Percentiles rank a stretch among this genome's conserved stretches.
phyloP scores from a whole-genome alignment of 1,140 invertebrate genomes.

The Drosophila murphyi region DNA sequence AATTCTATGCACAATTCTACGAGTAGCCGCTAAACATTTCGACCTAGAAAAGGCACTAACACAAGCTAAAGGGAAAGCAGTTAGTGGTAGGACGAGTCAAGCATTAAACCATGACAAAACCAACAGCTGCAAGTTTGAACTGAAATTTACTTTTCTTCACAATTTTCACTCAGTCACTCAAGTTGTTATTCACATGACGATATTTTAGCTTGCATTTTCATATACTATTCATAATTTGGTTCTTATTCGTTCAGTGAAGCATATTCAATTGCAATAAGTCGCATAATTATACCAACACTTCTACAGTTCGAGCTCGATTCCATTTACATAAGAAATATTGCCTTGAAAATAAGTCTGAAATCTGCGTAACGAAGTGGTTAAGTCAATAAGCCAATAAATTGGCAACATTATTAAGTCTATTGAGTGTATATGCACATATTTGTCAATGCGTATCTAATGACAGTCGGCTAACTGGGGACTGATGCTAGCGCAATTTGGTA shows the following conservation, averaged over 20 bases:
- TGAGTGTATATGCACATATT: constrained; percentile 3
- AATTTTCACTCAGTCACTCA: background rate
- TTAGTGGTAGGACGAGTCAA: background rate
- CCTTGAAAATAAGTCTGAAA: constrained; percentile 13
- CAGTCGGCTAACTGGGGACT: constrained; percentile 14
- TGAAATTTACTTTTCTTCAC: background rate
- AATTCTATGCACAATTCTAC: constrained; percentile 58
- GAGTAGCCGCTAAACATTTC: constrained; percentile 70
- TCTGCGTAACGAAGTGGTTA: constrained; percentile 3
- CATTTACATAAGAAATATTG: background rate
- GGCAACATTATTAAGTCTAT: constrained; percentile 13
- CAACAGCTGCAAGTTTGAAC: background rate
- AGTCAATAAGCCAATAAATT: constrained; percentile 21
- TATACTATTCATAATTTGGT: background rate
- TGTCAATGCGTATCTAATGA: constrained; percentile 38
- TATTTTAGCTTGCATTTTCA: background rate
- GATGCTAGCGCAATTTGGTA: constrained; percentile 12
- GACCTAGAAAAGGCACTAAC: constrained; percentile 65
- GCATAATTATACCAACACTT: background rate
- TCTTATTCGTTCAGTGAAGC: background rate
- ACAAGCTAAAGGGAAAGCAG: constrained; percentile 50
- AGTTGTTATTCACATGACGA: background rate
- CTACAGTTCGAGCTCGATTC: background rate
- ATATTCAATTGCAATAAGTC: background rate
- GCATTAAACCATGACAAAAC: background rate